Base-by-base conservation (phyloP, 2,113 vertebrate species). In the Eurystomus gularis region DNA sequence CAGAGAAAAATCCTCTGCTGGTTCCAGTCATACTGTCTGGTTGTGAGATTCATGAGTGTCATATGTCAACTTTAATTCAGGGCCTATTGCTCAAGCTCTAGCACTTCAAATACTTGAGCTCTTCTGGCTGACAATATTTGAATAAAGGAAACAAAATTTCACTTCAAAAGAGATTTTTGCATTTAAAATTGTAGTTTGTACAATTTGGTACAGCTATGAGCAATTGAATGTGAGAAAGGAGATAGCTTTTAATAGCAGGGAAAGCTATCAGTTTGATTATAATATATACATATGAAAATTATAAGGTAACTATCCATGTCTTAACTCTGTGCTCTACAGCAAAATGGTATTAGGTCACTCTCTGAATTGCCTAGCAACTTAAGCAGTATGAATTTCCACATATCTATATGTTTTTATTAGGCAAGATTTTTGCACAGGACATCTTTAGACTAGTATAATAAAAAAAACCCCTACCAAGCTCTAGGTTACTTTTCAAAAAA, bases 331-430 rank as follows among this genome's bases (percentile, higher is more conserved):
- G 16, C 5, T 68, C 81, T 60, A 46, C 58, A 96, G 75, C 5
- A 71, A 87, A 91, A 90, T 60, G 20, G 33, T 6, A 60, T 37
- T 33, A 8, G 54, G 31, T 76, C 40, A 25, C 23, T 61, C 39
- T 77, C 87, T 82, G 37, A 90, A 96, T 92, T 49, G 4, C 69
- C 96, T 86, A 97, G 83, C 49, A 97, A 71, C 51, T 42, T 28
- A 52, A 52, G 51, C 51, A 52, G 64, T 95, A 92, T 94, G 96
- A 96, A 96, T 95, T 97, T 96, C 64, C 83, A 42, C 60, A 52
- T 75, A 51, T 86, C 17, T 71, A 42, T n/a, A n/a, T 46, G 28
- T 48, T 55, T 95, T 79, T 73, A 69, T 90, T 88, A 82, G n/a
- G 21, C 65, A 89, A 57, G 9, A 23, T 49, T 54, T 80, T 90